Evolutionary conservation across 2,113 vertebrate genomes (phyloP).

Genomic region (Perca fluviatilis): DNA sequence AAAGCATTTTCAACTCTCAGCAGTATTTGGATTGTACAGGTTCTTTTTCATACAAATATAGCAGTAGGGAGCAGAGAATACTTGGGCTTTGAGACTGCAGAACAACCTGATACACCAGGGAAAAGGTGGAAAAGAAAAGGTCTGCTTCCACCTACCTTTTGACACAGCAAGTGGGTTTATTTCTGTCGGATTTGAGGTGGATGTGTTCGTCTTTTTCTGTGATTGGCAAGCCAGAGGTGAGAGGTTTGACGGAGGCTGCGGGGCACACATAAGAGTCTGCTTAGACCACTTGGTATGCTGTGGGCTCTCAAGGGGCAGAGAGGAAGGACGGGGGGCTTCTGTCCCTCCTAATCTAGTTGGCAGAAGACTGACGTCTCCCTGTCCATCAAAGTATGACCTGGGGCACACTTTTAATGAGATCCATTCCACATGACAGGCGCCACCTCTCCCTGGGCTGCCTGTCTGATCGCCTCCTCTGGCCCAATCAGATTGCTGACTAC

Average conservation of each 20-base stretch:
- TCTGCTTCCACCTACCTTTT: constrained; percentile 45
- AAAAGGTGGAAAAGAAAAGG: constrained; percentile 43
- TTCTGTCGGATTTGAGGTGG: constrained; percentile 23
- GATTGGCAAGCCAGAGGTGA: constrained; percentile 68
- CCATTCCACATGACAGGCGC: constrained; percentile 82
- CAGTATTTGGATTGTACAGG: constrained; percentile 2
- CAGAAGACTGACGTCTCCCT: constrained; percentile 83
- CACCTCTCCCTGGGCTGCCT: constrained; percentile 80
- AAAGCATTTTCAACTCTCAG: background rate
- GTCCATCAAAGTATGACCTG: constrained; percentile 87
- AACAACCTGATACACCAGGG: constrained; percentile 19
- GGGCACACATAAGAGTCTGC: constrained; percentile 47
- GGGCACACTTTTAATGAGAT: constrained; percentile 86
- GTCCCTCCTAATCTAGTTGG: constrained; percentile 77
- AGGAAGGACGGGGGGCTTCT: constrained; percentile 59
- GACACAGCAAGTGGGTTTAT: constrained; percentile 64
- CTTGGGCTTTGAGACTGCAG: constrained; percentile 27
- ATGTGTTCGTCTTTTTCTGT: constrained; percentile 51
- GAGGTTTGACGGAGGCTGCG: constrained; percentile 57
- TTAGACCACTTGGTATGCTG: constrained; percentile 72
- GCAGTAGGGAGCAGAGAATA: constrained; percentile 5
- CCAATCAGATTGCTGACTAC: constrained; percentile 68
- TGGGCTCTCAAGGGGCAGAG: constrained; percentile 68
- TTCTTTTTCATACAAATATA: constrained; percentile 31
- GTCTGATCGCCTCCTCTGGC: constrained; percentile 69